These are phyloP conservation scores for Cosmia trapezina DNA, from an alignment of 2,888 invertebrate species.

Conservation along the genomic window DNA sequence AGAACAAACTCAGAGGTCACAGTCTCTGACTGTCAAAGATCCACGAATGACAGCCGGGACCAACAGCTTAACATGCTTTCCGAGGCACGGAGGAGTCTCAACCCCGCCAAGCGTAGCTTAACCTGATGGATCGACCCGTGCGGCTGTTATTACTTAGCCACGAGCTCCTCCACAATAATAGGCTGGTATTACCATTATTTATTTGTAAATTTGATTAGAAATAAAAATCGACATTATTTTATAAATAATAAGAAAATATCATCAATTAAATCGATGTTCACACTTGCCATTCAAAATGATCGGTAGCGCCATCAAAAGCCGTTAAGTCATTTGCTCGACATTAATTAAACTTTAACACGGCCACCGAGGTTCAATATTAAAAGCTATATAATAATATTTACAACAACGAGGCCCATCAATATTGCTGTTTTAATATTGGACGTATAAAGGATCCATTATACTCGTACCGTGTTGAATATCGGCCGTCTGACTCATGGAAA, in stretches of 20 bases:
- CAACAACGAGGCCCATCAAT: conserved; percentile 57
- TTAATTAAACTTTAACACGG: conserved; percentile 54
- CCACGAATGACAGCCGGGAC: background rate
- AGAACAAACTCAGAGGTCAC: no score
- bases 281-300: conserved; percentile 18
- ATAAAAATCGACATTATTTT: no score
- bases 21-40: no score
- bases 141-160: background rate
- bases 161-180: background rate
- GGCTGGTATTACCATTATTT: no score
- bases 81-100: background rate
- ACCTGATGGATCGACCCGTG: background rate
- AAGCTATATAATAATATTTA: conserved; percentile 53
- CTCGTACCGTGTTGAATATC: conserved; percentile 20
- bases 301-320: conserved; percentile 19
- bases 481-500: conserved; percentile 18
- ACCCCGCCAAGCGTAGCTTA: background rate
- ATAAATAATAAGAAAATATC: background rate
- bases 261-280: background rate
- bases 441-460: conserved; percentile 45
- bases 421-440: conserved; percentile 62
- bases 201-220: no score
- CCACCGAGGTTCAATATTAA: conserved; percentile 42
- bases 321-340: conserved; percentile 34
- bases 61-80: no score